A percentile compares a stretch with the other conserved stretches of the same genome.
Conservation (phyloP, 2,113 vertebrate species). For the Chauna torquata region DNA sequence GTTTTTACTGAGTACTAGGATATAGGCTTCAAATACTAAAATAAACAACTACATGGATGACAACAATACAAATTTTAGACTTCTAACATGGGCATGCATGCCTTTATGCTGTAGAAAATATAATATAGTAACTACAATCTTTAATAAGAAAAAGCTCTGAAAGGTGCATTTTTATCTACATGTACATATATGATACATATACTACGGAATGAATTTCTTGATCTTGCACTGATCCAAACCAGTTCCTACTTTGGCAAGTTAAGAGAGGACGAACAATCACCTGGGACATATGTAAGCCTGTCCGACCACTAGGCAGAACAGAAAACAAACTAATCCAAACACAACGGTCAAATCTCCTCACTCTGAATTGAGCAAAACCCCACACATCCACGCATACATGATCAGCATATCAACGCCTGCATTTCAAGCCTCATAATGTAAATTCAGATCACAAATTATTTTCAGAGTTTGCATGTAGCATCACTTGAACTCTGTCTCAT, state of each 20-base stretch:
- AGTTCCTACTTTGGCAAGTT: neutral
- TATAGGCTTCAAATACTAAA: neutral
- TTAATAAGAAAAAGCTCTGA: neutral
- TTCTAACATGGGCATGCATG: neutral
- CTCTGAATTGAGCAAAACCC: neutral
- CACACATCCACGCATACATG: accelerated
- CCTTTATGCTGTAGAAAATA: neutral
- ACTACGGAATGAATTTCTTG: neutral
- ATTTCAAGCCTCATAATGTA: neutral
- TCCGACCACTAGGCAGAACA: neutral
- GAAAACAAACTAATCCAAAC: neutral
- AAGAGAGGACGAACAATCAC: neutral
- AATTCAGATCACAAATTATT: neutral
- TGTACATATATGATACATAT: neutral
- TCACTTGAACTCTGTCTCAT: neutral
- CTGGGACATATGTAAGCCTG: neutral
- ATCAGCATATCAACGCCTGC: neutral
- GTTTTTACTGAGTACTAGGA: neutral
- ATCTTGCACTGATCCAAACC: neutral
- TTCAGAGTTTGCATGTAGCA: neutral
- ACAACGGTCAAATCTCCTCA: neutral
- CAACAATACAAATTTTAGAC: neutral
- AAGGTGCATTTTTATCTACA: neutral
- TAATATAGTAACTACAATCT: neutral
- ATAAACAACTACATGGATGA: neutral